Conservation (phyloP, 2,113 vertebrate species). For the Dryoscopus gambensis region DNA sequence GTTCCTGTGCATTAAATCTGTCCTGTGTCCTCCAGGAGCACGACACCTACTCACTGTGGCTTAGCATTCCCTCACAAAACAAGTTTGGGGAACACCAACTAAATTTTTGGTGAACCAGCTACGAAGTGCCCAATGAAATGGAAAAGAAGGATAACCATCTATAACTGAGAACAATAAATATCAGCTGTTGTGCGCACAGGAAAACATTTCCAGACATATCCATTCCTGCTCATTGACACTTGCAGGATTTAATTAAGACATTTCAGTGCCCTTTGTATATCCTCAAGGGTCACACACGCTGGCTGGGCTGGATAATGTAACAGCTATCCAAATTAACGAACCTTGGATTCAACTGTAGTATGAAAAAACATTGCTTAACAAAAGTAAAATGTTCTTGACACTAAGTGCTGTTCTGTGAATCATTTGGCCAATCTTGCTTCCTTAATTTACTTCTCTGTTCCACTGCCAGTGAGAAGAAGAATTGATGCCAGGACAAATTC, state of each 20-base stretch:
- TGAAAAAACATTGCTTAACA: conserved; percentile 40
- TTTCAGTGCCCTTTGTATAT: not conserved
- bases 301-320: not conserved
- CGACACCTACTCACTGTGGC: not conserved
- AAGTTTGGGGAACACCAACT: not conserved
- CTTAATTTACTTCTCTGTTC: conserved; percentile 46
- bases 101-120: not conserved
- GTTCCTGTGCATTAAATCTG: not conserved
- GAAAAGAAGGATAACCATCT: not conserved
- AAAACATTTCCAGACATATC: conserved; percentile 8
- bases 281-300: not conserved
- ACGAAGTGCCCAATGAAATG: not conserved
- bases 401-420: conserved; percentile 50
- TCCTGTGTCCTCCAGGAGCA: not conserved
- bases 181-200: not conserved
- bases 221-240: conserved; percentile 21
- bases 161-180: not conserved
- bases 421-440: conserved; percentile 17
- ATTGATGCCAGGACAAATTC: conserved; percentile 27
- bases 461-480: conserved; percentile 34
- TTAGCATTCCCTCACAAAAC: not conserved
- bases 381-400: conserved; percentile 53
- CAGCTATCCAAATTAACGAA: not conserved
- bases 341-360: not conserved
- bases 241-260: not conserved